Evolutionary conservation across 2,797 vertebrate species (phyloP), one percentile per base, ranked within the genome.

Genomic region (Pipistrellus kuhlii): DNA sequence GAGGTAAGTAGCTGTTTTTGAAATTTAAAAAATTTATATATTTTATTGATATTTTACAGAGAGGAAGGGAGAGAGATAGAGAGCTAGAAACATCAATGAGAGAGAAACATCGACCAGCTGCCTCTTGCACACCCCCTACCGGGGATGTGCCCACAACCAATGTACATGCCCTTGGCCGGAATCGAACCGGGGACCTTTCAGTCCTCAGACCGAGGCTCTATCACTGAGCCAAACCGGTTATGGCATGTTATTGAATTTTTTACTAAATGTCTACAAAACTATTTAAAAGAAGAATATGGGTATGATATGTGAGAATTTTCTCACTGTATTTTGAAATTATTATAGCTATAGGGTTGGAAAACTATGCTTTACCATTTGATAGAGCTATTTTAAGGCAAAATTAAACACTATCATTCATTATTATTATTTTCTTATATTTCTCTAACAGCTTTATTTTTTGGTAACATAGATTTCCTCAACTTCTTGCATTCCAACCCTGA

Each of bases 191-290:
- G 38, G 38, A 41, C 38, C 38, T 41, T 41, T 41, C 38, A 41
- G 38, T 41, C 38, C 1, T 6, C 38, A 41, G 38, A 41, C 38
- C 38, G 1, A 41, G 4, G 6, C 38, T 41, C 38, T 41, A 41
- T 6, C 38, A 41, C 38, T 41, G 38, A 6, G 38, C 38, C 38
- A 41, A 41, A 41, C 38, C 38, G 38, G 6, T 41, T 41, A 5
- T 7, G 6, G 38, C 38, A 41, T 41, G 48, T 82, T 87, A 90
- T 97, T 97, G 76, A 53, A 85, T 92, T 96, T 88, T 87, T 90
- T 51, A 73, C 3, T 90, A 92, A 93, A 44, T 44, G 11, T 59
- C 53, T 76, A 2, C 44, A 82, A 93, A 53, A 88, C 57, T 11
- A 97, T 88, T 94, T 95, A 83, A 75, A 90, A 64, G 35, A 94